Evolutionary conservation across 2,797 vertebrate species (phyloP).

Genomic region (Agapornis canus): DNA sequence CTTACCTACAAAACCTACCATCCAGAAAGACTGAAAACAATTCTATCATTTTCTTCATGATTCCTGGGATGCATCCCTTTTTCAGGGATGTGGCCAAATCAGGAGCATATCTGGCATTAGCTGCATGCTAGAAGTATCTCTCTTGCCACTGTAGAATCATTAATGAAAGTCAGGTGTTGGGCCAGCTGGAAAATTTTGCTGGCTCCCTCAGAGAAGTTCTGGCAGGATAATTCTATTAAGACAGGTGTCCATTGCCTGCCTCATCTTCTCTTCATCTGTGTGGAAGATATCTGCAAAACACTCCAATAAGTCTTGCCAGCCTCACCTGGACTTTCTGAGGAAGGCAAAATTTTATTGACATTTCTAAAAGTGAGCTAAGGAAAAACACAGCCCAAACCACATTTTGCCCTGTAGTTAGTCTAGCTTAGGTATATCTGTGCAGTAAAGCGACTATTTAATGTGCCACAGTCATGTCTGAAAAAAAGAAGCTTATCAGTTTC

Average conservation of each 20-base stretch:
- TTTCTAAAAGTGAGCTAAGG: background rate
- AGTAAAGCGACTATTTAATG: background rate
- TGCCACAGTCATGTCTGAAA: background rate
- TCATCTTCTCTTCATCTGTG: background rate
- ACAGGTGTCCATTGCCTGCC: background rate
- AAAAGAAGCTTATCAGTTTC: background rate
- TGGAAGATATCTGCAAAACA: background rate
- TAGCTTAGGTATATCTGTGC: background rate
- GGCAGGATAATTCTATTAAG: background rate
- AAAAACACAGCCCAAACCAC: background rate
- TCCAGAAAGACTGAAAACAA: background rate
- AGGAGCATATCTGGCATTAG: background rate
- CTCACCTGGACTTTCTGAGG: background rate
- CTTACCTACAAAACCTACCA: background rate
- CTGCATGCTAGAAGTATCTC: background rate
- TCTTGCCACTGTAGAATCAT: background rate
- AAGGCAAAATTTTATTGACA: background rate
- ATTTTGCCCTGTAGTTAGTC: background rate
- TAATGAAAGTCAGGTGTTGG: background rate
- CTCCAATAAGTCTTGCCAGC: background rate
- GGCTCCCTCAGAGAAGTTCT: background rate
- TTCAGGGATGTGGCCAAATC: background rate
- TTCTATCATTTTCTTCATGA: background rate
- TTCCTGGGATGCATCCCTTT: background rate
- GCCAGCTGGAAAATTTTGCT: slow-evolving; percentile 3